phyloP scores from a whole-genome alignment of 2,797 vertebrate species.

The Paguma larvata region DNA sequence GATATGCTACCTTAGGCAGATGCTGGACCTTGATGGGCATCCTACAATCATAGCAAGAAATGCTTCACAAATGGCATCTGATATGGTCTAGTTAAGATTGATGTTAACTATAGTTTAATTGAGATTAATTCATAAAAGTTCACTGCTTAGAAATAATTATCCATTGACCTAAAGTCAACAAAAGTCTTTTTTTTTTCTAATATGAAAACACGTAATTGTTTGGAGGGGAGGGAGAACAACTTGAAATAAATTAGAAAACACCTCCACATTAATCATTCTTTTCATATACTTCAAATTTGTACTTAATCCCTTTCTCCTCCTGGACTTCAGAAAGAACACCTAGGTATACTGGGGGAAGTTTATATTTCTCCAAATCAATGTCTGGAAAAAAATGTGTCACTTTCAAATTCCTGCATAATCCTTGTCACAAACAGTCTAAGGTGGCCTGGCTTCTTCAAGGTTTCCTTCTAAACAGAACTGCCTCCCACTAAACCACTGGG shows the following conservation, averaged over 20 bases:
- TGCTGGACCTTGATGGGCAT: neutral
- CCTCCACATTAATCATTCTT: slow-evolving; percentile 82
- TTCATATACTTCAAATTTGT: slow-evolving; percentile 96
- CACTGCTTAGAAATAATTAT: slow-evolving; percentile 27
- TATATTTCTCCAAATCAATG: slow-evolving; percentile 91
- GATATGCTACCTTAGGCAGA: neutral
- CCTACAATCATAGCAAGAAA: neutral
- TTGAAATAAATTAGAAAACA: neutral
- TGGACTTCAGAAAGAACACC: slow-evolving; percentile 92
- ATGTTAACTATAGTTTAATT: neutral
- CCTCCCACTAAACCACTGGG: slow-evolving; percentile 95
- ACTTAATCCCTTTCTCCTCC: slow-evolving; percentile 95
- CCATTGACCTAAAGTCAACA: slow-evolving; percentile 5
- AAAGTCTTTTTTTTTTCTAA: neutral
- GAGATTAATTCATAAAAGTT: neutral
- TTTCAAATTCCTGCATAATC: slow-evolving; percentile 95
- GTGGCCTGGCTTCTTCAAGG: slow-evolving; percentile 91
- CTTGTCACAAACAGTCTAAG: slow-evolving; percentile 93
- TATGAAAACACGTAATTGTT: neutral
- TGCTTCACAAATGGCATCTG: neutral
- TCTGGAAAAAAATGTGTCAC: slow-evolving; percentile 96
- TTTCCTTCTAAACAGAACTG: slow-evolving; percentile 95
- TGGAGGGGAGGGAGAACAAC: neutral
- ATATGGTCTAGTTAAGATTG: neutral
- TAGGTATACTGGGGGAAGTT: slow-evolving; percentile 91